Base-by-base conservation (phyloP, 2,797 vertebrate genomes). In the Pseudochirops corinnae region DNA sequence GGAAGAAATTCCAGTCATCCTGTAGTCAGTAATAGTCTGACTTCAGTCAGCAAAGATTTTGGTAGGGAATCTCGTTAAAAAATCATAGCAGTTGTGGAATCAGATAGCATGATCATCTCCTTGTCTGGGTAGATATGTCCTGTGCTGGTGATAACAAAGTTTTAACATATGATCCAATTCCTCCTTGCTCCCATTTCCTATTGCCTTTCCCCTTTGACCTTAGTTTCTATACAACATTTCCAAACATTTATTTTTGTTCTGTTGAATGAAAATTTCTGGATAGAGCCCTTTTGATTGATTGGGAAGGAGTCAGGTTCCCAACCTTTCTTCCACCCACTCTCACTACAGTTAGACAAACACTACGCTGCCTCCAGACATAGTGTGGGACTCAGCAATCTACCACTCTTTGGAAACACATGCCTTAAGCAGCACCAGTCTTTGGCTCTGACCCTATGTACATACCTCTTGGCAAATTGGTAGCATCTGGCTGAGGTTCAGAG, bases 371-470 rank as follows among this genome's bases (percentile, higher is more conserved):
- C n/a, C n/a, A 39, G 29, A 50, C 7, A 82, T 62, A 6, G 24
- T 67, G 12, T 58, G 5, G 67, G n/a, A 82, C 16, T 18, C 24
- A 24, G 18, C 18, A 55, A 82, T 62, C 92, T 52, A 90, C 93
- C 56, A 55, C 90, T 55, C 50, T 92, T 46, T 94, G 52, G 60
- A 94, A 58, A 39, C 55, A 93, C 60, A 93, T 50, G 39, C 82
- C 26, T 95, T 67, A 4, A 57, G 60, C 58, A 31, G 33, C 60
- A 28, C 16, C 93, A 74, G 74, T 92, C 90, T 97, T 90, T 95
- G 93, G 28, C 52, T 92, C 67, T 93, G 90, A 95, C 94, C 96
- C 94, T 94, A 95, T 52, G 94, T 91, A 39, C 29, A 93, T 10
- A 16, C 31, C 1, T 56, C 56, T 33, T 92, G 74, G 60, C 53